Percentiles rank a stretch among this genome's conserved stretches.
Conservation (phyloP, 2,888 invertebrate genomes). For the Linyphia triangularis region DNA sequence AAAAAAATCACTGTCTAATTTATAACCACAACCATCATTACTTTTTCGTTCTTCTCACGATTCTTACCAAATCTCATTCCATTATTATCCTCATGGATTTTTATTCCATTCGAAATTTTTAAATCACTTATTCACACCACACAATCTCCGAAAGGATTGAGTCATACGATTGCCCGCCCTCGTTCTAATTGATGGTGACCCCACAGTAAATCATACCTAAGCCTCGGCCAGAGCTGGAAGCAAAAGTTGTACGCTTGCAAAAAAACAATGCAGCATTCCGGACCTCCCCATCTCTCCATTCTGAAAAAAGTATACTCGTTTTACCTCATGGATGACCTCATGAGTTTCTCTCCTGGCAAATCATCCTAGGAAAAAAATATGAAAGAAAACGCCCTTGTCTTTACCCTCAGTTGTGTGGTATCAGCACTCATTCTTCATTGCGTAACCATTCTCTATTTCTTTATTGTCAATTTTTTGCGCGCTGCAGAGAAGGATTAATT, state of each 20-base stretch:
- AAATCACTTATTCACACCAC: neutral
- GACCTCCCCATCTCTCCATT: slow-evolving; percentile 35
- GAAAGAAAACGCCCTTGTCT: slow-evolving; percentile 47
- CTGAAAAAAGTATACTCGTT: neutral
- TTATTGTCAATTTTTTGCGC: neutral
- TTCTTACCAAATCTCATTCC: too few species aligned
- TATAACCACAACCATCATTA: too few species aligned
- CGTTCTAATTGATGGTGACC: neutral
- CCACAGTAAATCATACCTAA: neutral
- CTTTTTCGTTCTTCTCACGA: too few species aligned
- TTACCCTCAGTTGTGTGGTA: slow-evolving; percentile 15
- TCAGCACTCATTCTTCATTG: neutral
- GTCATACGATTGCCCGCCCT: neutral
- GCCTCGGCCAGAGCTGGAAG: neutral
- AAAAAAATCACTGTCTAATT: too few species aligned
- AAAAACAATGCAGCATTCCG: slow-evolving; percentile 25
- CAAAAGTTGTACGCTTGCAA: neutral
- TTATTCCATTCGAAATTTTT: neutral
- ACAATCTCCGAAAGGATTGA: neutral
- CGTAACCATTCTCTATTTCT: neutral
- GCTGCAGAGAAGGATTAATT: neutral
- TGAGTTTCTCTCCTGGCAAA: slow-evolving; percentile 3
- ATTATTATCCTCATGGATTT: neutral
- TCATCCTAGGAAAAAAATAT: neutral
- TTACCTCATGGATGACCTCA: slow-evolving; percentile 24